Conservation (phyloP, 2,888 invertebrate genomes). For the Rambutsinella grinnellia region DNA sequence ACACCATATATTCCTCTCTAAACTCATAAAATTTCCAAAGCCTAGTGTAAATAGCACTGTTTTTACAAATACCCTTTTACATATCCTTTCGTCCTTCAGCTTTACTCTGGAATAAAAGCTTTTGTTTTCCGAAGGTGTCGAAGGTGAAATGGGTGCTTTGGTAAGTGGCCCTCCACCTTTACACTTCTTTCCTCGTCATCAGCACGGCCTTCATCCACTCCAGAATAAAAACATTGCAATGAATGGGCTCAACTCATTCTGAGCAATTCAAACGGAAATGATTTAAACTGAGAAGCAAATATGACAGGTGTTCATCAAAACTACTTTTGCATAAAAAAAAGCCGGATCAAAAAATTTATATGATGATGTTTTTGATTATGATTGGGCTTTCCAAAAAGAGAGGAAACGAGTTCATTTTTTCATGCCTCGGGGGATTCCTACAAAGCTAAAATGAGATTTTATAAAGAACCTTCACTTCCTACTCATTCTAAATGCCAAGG, state of each 20-base stretch:
- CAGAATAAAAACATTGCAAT: no score
- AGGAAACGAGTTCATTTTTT: conserved; percentile 47
- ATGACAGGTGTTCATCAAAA: neutral
- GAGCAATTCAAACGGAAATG: no score
- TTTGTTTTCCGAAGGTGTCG: neutral
- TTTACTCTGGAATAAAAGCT: neutral
- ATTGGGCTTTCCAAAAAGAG: neutral
- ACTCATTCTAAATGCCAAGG: no score
- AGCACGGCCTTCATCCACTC: no score
- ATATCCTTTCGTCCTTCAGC: no score
- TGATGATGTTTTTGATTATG: neutral
- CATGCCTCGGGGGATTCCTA: conserved; percentile 38
- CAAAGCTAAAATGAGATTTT: no score
- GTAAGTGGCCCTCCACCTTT: conserved; percentile 30
- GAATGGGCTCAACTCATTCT: no score
- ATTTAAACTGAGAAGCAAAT: neutral
- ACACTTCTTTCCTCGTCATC: neutral
- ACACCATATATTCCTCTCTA: no score
- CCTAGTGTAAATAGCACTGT: neutral
- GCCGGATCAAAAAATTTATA: neutral
- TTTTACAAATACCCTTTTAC: no score
- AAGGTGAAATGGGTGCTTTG: conserved; percentile 22
- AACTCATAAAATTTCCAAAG: no score
- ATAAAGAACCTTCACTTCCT: no score
- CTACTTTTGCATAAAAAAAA: neutral